A percentile compares a stretch with the other conserved stretches of the same genome.
Evolutionary conservation across 2,797 vertebrate species (phyloP).

Genomic region (Coregonus suidteri): DNA sequence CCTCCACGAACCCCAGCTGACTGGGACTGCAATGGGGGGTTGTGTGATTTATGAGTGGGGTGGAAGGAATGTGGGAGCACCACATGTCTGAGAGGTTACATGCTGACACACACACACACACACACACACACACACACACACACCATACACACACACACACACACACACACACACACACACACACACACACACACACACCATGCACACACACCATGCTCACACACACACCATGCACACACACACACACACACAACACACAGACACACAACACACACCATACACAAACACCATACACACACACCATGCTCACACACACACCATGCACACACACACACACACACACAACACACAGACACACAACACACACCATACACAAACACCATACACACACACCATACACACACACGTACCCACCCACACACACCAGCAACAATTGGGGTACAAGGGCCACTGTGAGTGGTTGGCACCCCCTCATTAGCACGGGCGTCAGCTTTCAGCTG

Average conservation of each 20-base stretch:
- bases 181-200: constrained; percentile 8
- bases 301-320: constrained; percentile 3
- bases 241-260: constrained; percentile 9
- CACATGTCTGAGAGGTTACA: constrained; percentile 58
- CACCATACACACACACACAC: constrained; percentile 10
- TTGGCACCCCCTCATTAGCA: constrained; percentile 55
- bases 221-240: constrained; percentile 10
- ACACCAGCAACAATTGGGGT: constrained; percentile 6
- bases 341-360: not conserved
- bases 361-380: not conserved
- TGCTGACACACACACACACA: not conserved
- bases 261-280: constrained; percentile 11
- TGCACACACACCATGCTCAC: constrained; percentile 5
- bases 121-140: not conserved
- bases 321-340: not conserved
- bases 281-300: not conserved
- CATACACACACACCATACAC: not conserved
- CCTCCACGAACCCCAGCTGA: constrained; percentile 14
- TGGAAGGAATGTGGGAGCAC: constrained; percentile 62
- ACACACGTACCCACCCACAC: constrained; percentile 12
- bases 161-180: constrained; percentile 13
- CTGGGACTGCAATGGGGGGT: not conserved
- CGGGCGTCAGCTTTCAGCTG: constrained; percentile 56
- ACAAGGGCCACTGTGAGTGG: constrained; percentile 58
- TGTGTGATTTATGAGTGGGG: constrained; percentile 3